phyloP scores from a whole-genome alignment of 2,888 invertebrate genomes.

The Idaea dimidiata region DNA sequence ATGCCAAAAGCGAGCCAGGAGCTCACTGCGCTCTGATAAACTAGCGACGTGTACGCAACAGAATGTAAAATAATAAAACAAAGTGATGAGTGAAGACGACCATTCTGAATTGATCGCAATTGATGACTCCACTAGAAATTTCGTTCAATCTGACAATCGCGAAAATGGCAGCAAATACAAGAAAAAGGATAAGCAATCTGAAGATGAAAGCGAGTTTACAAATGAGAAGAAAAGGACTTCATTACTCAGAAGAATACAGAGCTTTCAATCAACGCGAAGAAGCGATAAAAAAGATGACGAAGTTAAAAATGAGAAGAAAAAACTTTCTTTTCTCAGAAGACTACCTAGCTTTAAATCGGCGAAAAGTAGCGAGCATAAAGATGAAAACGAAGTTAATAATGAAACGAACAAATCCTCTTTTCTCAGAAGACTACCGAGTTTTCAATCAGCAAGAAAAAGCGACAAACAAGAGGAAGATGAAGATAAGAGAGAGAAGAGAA shows the following conservation, averaged over 20 bases:
- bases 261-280: too few relatives aligned
- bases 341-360: constrained; percentile 37
- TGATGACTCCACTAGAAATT: constrained; percentile 43
- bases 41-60: constrained; percentile 41
- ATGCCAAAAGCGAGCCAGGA: constrained; percentile 63
- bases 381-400: background rate
- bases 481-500: constrained; percentile 22
- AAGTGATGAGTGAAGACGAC: constrained; percentile 63
- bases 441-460: constrained; percentile 14
- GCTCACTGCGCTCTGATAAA: constrained; percentile 53
- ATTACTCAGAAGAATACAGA: too few relatives aligned
- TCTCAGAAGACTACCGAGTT: too few relatives aligned
- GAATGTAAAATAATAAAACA: constrained; percentile 48
- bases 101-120: constrained; percentile 41
- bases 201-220: background rate
- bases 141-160: constrained; percentile 37
- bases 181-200: background rate
- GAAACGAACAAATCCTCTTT: too few relatives aligned
- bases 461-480: constrained; percentile 12
- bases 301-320: background rate
- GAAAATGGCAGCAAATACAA: constrained; percentile 1
- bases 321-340: constrained; percentile 35
- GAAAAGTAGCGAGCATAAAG: too few relatives aligned
- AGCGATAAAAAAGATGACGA: background rate
- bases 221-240: background rate